Evolutionary conservation across 2,888 invertebrate genomes (phyloP).

Genomic region (Rhodophaea formosa): DNA sequence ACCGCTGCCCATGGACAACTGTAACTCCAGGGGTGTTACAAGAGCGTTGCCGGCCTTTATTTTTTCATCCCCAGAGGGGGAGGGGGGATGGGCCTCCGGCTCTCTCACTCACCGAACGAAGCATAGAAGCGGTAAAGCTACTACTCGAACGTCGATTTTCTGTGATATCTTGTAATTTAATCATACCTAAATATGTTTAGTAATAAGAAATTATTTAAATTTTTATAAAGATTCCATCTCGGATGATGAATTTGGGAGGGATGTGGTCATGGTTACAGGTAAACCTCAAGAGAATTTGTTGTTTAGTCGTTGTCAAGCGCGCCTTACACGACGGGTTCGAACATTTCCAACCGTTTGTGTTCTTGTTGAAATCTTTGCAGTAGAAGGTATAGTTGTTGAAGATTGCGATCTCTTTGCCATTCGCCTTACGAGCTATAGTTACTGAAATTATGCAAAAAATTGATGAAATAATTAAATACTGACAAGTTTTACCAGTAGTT

Average conservation of each 20-base stretch:
- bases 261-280: slow-evolving; percentile 25
- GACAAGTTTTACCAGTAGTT: not conserved
- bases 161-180: too few relatives aligned
- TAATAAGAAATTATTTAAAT: not conserved
- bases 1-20: too few relatives aligned
- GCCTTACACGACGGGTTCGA: slow-evolving; percentile 23
- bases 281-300: slow-evolving; percentile 2
- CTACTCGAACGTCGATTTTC: too few relatives aligned
- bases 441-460: not conserved
- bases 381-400: slow-evolving; percentile 28
- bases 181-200: too few relatives aligned
- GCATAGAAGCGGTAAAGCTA: too few relatives aligned
- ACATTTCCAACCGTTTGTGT: slow-evolving; percentile 20
- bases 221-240: slow-evolving; percentile 18
- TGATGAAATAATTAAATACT: not conserved
- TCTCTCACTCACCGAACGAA: too few relatives aligned
- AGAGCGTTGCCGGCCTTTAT: too few relatives aligned
- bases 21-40: too few relatives aligned
- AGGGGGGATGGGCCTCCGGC: too few relatives aligned
- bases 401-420: not conserved
- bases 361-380: not conserved
- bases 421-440: not conserved
- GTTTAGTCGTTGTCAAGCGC: slow-evolving; percentile 4
- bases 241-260: slow-evolving; percentile 23
- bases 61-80: too few relatives aligned